Conservation (phyloP, 2,888 invertebrate species). For the Archaeoteleia sp. region DNA sequence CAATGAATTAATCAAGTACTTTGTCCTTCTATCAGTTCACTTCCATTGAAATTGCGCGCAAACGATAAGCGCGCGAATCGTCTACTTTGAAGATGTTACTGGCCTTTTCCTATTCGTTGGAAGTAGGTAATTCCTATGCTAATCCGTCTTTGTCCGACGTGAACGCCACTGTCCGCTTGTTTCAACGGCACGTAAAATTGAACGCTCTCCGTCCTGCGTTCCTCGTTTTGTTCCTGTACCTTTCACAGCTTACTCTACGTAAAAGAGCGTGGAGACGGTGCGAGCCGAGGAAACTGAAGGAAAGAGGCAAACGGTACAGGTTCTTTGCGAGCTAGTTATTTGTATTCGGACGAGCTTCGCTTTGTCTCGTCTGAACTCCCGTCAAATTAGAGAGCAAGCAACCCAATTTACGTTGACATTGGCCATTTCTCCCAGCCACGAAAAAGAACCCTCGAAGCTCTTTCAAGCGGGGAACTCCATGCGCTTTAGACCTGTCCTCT, state of each 20-base stretch:
- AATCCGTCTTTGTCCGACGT: slow-evolving; percentile 65
- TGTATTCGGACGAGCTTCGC: slow-evolving; percentile 51
- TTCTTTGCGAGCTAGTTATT: slow-evolving; percentile 51
- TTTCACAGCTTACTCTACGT: slow-evolving; percentile 20
- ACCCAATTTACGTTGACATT: slow-evolving; percentile 55
- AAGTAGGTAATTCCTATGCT: slow-evolving; percentile 67
- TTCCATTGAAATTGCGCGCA: slow-evolving; percentile 24
- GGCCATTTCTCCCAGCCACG: slow-evolving; percentile 47
- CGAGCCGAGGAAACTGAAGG: slow-evolving; percentile 39
- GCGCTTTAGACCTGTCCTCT: not conserved
- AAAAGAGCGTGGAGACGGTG: not conserved
- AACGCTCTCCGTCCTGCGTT: slow-evolving; percentile 14
- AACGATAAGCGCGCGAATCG: slow-evolving; percentile 41
- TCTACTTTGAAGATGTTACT: slow-evolving; percentile 55
- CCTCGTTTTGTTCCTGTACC: slow-evolving; percentile 36
- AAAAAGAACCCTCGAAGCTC: slow-evolving; percentile 31
- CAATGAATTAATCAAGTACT: slow-evolving; percentile 48
- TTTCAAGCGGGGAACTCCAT: slow-evolving; percentile 7
- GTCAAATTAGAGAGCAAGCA: slow-evolving; percentile 59
- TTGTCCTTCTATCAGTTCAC: slow-evolving; percentile 11
- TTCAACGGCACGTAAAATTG: slow-evolving; percentile 42
- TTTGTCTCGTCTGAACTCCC: slow-evolving; percentile 55
- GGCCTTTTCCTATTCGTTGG: slow-evolving; percentile 56
- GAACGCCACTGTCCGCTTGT: slow-evolving; percentile 35
- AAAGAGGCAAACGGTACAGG: slow-evolving; percentile 36